Percentiles rank a stretch among this genome's conserved stretches.
These are phyloP conservation scores for Eutrigla gurnardus DNA, from an alignment of 2,797 vertebrate genomes.

Conservation along the genomic window DNA sequence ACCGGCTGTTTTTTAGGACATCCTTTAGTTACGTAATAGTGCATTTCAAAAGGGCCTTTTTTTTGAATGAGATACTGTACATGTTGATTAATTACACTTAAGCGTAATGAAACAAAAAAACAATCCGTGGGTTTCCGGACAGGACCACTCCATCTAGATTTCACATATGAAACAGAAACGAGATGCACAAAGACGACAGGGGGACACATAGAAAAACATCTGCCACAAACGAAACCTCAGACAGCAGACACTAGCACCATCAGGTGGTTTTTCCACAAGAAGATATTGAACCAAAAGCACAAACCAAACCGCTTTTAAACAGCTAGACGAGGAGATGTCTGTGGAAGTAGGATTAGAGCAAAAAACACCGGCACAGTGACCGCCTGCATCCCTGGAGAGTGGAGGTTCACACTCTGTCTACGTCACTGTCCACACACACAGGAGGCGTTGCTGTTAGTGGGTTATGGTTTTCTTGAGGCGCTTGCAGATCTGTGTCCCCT, in stretches of 20 bases:
- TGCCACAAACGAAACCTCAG: slow-evolving; percentile 37
- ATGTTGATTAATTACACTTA: slow-evolving; percentile 51
- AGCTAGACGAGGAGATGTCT: slow-evolving; percentile 29
- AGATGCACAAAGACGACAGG: slow-evolving; percentile 34
- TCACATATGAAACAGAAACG: slow-evolving; percentile 21
- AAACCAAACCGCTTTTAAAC: slow-evolving; percentile 26
- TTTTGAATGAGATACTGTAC: slow-evolving; percentile 38
- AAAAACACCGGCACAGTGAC: slow-evolving; percentile 19
- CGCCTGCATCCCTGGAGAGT: slow-evolving; percentile 24
- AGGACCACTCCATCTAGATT: slow-evolving; percentile 16
- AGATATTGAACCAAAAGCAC: slow-evolving; percentile 37
- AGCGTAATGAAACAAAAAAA: slow-evolving; percentile 27
- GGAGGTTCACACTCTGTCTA: slow-evolving; percentile 10
- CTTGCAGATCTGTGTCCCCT: slow-evolving; percentile 56
- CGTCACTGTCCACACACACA: slow-evolving; percentile 58
- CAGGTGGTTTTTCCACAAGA: slow-evolving; percentile 36
- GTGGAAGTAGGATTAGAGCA: slow-evolving; percentile 40
- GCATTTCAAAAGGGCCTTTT: slow-evolving; percentile 74
- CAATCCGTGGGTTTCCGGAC: slow-evolving; percentile 15
- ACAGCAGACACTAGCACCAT: slow-evolving; percentile 67
- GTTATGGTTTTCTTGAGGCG: slow-evolving; percentile 77
- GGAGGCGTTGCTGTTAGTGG: slow-evolving; percentile 76
- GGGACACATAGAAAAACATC: slow-evolving; percentile 49
- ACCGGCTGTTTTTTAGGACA: slow-evolving; percentile 15
- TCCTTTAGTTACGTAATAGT: slow-evolving; percentile 51